A percentile compares a stretch with the other conserved stretches of the same genome.
These are phyloP conservation scores for Heteractis magnifica DNA, from an alignment of 92 coral and sea anemone species.

Conservation along the genomic window DNA sequence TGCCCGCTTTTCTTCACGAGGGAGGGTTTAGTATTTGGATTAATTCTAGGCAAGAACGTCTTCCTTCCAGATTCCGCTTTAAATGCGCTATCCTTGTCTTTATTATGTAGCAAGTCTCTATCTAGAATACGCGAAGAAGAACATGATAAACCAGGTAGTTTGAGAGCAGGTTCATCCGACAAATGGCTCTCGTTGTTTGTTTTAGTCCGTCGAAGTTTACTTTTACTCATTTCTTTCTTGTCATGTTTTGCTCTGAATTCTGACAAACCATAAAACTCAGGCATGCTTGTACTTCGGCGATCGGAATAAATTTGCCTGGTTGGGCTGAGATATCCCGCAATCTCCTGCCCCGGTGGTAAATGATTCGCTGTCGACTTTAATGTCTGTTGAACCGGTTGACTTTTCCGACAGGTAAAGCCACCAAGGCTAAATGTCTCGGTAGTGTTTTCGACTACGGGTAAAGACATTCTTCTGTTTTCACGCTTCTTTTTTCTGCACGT, in stretches of 20 bases:
- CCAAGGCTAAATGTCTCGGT: not conserved
- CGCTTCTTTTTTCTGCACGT: not conserved
- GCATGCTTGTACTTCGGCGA: conserved; percentile 67
- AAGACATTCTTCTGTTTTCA: conserved; percentile 45
- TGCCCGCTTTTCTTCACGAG: conserved; percentile 7
- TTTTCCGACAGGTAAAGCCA: conserved; percentile 15
- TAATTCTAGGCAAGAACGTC: conserved; percentile 57
- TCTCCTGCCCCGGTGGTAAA: not conserved
- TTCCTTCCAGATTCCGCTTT: conserved; percentile 16
- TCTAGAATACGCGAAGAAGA: not conserved
- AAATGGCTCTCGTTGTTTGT: not conserved
- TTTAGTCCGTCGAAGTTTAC: not conserved
- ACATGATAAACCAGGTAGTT: conserved; percentile 35
- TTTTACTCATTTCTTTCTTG: not conserved
- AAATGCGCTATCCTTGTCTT: not conserved
- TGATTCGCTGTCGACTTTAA: not conserved
- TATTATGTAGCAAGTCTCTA: not conserved
- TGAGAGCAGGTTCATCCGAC: conserved; percentile 9
- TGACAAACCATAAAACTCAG: conserved; percentile 54
- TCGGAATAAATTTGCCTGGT: conserved; percentile 13
- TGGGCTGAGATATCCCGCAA: not conserved
- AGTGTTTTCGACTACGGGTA: conserved; percentile 43
- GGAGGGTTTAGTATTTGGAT: conserved; percentile 21
- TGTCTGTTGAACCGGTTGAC: not conserved
- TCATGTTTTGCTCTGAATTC: conserved; percentile 24